These are phyloP conservation scores for Marisa cornuarietis DNA, from an alignment of 1,140 invertebrate genomes.

Conservation along the genomic window DNA sequence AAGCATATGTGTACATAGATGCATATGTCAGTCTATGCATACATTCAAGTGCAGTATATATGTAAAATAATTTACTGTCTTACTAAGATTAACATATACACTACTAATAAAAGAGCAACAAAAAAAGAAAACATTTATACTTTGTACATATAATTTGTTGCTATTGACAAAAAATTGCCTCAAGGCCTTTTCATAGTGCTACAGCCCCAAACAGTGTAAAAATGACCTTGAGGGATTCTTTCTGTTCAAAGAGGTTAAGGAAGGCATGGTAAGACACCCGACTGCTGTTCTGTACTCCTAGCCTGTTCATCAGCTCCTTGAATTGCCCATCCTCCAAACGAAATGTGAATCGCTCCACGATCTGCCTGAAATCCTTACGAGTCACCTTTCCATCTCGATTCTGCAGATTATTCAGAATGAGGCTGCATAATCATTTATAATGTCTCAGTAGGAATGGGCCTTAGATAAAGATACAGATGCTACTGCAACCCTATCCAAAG, in stretches of 20 bases:
- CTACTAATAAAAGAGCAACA: no score
- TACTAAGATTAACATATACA: no score
- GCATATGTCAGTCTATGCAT: not conserved
- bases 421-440: no score
- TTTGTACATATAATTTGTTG: no score
- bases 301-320: conserved; percentile 52
- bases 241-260: conserved; percentile 59
- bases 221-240: conserved; percentile 27
- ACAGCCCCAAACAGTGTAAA: no score
- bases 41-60: no score
- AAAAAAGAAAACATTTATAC: no score
- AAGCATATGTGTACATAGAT: no score
- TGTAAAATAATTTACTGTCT: no score
- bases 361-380: conserved; percentile 53
- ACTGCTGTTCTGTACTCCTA: conserved; percentile 56
- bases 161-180: no score
- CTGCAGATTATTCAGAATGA: conserved; percentile 36
- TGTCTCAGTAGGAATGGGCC: no score
- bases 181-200: no score
- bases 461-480: not conserved
- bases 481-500: not conserved
- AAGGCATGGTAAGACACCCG: conserved; percentile 60
- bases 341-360: conserved; percentile 60
- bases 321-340: conserved; percentile 56
- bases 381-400: conserved; percentile 56